Evolutionary conservation across 2,113 vertebrate genomes (phyloP).

Genomic region (Myrmecophaga tridactyla): DNA sequence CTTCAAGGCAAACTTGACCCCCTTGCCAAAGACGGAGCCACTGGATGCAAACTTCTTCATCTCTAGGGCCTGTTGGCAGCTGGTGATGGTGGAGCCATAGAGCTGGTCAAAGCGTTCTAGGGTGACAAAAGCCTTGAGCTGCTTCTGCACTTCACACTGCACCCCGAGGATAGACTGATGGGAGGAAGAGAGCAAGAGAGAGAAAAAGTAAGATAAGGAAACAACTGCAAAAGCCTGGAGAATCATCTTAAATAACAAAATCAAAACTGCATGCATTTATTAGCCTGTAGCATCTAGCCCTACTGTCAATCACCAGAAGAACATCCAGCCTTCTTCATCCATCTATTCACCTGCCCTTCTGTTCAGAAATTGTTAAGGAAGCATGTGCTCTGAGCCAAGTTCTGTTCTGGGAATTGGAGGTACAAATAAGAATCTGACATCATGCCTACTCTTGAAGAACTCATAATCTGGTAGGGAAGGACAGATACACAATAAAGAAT

Average conservation of each 20-base stretch:
- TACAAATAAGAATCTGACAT: not conserved
- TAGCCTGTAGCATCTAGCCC: not conserved
- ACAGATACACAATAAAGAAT: not conserved
- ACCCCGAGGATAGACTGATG: constrained; percentile 94
- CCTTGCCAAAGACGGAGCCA: constrained; percentile 94
- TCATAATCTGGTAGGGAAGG: not conserved
- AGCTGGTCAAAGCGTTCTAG: constrained; percentile 94
- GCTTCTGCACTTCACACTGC: constrained; percentile 98
- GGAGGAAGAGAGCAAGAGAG: constrained; percentile 18
- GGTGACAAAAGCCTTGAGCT: constrained; percentile 97
- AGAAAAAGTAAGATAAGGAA: not conserved
- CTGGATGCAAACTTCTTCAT: constrained; percentile 89
- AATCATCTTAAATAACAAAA: not conserved
- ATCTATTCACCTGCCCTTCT: not conserved
- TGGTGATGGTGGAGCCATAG: constrained; percentile 90
- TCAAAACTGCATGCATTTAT: not conserved
- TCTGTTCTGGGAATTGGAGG: not conserved
- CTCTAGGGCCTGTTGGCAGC: constrained; percentile 88
- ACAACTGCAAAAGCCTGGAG: not conserved
- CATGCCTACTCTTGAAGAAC: not conserved
- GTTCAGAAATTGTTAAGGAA: not conserved
- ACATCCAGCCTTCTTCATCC: not conserved
- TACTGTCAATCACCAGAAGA: not conserved
- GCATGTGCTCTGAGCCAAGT: not conserved
- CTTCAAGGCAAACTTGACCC: constrained; percentile 95